phyloP scores from a whole-genome alignment of 2,888 invertebrate species.

The Ceriagrion tenellum region DNA sequence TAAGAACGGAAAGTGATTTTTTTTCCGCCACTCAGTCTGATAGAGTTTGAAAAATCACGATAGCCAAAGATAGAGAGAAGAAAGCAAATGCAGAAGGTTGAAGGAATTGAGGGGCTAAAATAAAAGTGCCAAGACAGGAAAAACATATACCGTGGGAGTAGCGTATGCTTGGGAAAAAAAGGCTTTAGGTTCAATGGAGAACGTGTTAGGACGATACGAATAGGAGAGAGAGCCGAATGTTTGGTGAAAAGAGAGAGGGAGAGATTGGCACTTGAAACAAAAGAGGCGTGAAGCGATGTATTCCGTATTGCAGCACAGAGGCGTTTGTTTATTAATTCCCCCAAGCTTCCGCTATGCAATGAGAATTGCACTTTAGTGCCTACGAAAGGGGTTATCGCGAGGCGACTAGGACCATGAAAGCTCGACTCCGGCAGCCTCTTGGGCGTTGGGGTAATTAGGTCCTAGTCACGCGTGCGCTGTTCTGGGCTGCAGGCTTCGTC shows the following conservation, averaged over 20 bases:
- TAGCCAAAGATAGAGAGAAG: background rate
- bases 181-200: background rate
- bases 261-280: background rate
- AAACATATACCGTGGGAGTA: background rate
- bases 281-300: background rate
- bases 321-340: slow-evolving; percentile 7
- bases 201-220: too few relatives aligned
- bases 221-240: too few relatives aligned
- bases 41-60: background rate
- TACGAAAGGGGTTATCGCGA: background rate
- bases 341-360: background rate
- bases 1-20: background rate
- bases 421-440: background rate
- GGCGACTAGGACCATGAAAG: background rate
- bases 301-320: background rate
- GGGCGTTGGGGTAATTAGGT: background rate
- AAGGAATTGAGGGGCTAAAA: background rate
- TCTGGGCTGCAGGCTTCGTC: background rate
- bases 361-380: background rate
- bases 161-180: background rate
- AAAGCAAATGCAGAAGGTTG: background rate
- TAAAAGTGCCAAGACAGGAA: background rate
- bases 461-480: background rate
- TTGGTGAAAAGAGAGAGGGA: background rate
- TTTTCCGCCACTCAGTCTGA: background rate